These are phyloP conservation scores for Sycophila texana DNA, from an alignment of 2,888 invertebrate species.

Conservation along the genomic window DNA sequence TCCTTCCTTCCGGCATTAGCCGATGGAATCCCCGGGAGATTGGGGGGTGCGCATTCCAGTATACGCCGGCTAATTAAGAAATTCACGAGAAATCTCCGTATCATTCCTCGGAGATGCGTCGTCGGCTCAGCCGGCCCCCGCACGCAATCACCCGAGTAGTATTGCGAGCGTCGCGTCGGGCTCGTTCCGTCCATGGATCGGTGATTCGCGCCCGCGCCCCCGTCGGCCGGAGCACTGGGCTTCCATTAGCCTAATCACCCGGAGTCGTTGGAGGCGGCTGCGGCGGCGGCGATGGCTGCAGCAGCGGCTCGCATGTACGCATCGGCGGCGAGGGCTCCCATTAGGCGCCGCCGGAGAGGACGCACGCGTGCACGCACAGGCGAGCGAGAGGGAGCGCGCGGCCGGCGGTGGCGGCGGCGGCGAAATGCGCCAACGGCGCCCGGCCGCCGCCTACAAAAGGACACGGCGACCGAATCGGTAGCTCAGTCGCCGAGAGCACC, in stretches of 20 bases:
- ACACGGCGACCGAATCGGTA: conserved; percentile 49
- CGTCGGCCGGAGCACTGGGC: background rate
- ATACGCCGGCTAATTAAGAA: conserved; percentile 43
- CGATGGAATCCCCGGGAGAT: background rate
- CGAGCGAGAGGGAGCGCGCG: conserved; percentile 4
- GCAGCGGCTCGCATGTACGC: conserved; percentile 24
- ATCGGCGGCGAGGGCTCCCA: conserved; percentile 38
- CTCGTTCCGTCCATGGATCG: conserved; percentile 11
- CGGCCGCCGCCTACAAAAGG: conserved; percentile 54
- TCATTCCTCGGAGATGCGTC: background rate
- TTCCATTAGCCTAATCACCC: conserved; percentile 47
- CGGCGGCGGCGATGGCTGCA: conserved; percentile 4
- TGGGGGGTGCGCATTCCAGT: no score
- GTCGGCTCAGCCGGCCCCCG: background rate
- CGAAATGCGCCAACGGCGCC: conserved; percentile 26
- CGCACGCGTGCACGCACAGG: conserved; percentile 15
- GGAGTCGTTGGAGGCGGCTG: conserved; percentile 4
- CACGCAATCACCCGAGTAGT: background rate
- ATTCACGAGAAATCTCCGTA: conserved; percentile 29
- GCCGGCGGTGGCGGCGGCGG: conserved; percentile 22
- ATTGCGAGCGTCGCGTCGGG: no score
- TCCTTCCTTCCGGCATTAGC: no score
- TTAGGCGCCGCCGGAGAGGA: background rate
- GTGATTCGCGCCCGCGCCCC: conserved; percentile 3
- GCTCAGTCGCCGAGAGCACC: conserved; percentile 44